Evolutionary conservation across 2,888 invertebrate species (phyloP).

Genomic region (Neria commutata): DNA sequence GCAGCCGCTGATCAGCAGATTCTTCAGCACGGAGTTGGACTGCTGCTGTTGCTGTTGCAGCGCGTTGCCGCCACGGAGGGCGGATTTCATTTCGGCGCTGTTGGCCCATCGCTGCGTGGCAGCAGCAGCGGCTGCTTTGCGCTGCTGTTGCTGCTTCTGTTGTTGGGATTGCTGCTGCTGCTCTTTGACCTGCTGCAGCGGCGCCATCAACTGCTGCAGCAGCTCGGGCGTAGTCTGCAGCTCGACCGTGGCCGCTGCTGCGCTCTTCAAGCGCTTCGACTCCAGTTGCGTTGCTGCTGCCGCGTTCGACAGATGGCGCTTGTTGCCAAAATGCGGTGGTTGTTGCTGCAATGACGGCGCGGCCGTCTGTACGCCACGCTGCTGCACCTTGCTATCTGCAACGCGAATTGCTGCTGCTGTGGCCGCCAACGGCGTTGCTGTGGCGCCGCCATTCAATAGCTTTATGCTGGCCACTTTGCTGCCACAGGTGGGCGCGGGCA

Average conservation of each 20-base stretch:
- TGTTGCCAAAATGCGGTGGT: constrained; percentile 44
- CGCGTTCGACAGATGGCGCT: constrained; percentile 46
- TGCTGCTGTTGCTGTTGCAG: constrained; percentile 56
- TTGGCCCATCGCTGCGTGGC: constrained; percentile 52
- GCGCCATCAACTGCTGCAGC: constrained; percentile 67
- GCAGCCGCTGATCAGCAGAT: constrained; percentile 93
- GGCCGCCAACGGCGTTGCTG: constrained; percentile 36
- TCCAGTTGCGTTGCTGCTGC: constrained; percentile 41
- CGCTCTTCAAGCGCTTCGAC: constrained; percentile 55
- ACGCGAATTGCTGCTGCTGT: constrained; percentile 52
- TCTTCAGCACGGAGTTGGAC: constrained; percentile 78
- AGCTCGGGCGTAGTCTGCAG: constrained; percentile 63
- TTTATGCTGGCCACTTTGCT: constrained; percentile 40
- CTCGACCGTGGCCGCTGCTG: constrained; percentile 36
- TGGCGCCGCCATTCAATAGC: constrained; percentile 39
- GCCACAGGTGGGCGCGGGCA: constrained; percentile 24
- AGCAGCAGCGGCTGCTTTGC: constrained; percentile 33
- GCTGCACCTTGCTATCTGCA: constrained; percentile 42
- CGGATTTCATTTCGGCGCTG: constrained; percentile 45
- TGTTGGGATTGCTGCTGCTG: constrained; percentile 32
- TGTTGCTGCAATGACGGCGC: constrained; percentile 29
- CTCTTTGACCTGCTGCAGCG: constrained; percentile 40
- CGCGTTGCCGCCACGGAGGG: constrained; percentile 38
- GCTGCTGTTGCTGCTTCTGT: constrained; percentile 34
- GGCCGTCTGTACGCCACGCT: constrained; percentile 3